Evolutionary conservation across 1,140 invertebrate genomes (phyloP).

Genomic region (Drosophila ohnishii): DNA sequence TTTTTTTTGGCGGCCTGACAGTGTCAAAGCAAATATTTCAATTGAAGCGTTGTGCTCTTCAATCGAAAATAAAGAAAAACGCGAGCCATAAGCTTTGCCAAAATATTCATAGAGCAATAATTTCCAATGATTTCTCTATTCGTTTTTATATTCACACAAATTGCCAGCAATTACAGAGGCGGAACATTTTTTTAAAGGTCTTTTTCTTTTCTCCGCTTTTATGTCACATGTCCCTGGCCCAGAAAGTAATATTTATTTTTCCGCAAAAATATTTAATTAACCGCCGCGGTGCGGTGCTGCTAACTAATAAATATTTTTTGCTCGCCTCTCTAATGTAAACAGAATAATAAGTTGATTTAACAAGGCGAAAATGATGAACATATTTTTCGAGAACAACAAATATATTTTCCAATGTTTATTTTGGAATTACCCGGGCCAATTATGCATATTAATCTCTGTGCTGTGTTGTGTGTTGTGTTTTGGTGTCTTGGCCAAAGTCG

Average conservation of each 20-base stretch:
- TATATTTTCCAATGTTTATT: conserved; percentile 26
- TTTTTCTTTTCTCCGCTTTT: background rate
- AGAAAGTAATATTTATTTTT: conserved; percentile 28
- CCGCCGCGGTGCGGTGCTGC: background rate
- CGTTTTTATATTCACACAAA: conserved; percentile 25
- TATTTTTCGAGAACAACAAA: background rate
- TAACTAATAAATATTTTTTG: conserved; percentile 20
- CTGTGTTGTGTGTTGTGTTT: conserved; percentile 7
- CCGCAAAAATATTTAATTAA: conserved; percentile 22
- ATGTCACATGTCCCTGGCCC: conserved; percentile 23
- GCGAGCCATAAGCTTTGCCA: conserved; percentile 32
- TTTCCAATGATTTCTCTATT: conserved; percentile 26
- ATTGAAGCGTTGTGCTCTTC: conserved; percentile 32
- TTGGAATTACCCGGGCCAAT: conserved; percentile 18
- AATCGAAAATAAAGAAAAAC: conserved; percentile 25
- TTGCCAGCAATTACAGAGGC: no score
- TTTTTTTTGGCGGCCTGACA: no score
- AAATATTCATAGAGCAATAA: conserved; percentile 55
- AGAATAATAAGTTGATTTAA: conserved; percentile 5
- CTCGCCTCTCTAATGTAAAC: conserved; percentile 13
- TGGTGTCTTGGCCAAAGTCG: conserved; percentile 40
- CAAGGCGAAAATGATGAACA: conserved; percentile 7
- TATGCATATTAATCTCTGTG: conserved; percentile 25
- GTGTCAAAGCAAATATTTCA: conserved; percentile 65
- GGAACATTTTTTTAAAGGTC: conserved; percentile 10